Evolutionary conservation across 2,888 invertebrate species (phyloP).

Genomic region (Rhagonycha fulva): DNA sequence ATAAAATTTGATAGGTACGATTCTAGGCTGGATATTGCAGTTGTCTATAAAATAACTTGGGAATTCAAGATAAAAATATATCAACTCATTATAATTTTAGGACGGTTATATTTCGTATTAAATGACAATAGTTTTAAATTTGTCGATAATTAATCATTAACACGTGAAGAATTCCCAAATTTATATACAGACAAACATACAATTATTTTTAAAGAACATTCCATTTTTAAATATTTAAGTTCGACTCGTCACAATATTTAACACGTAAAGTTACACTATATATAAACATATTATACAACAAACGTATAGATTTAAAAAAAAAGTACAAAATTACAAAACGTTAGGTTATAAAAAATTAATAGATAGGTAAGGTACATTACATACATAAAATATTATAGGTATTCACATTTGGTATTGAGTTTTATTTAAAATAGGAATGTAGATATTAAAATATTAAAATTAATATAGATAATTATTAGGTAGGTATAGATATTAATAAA

Average conservation of each 20-base stretch:
- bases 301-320: neutral
- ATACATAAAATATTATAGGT: neutral
- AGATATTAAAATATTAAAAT: neutral
- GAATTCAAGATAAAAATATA: constrained; percentile 32
- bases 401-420: neutral
- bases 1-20: constrained; percentile 1
- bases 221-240: constrained; percentile 15
- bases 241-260: constrained; percentile 10
- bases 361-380: neutral
- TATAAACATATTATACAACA: neutral
- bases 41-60: constrained; percentile 39
- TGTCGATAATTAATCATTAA: constrained; percentile 23
- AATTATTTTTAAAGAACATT: constrained; percentile 15
- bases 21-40: constrained; percentile 29
- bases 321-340: neutral
- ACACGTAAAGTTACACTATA: neutral
- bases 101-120: constrained; percentile 54
- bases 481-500: neutral
- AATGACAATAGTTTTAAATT: constrained; percentile 30
- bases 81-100: constrained; percentile 36
- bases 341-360: neutral
- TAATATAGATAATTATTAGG: neutral
- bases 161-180: constrained; percentile 39
- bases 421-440: neutral
- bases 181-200: constrained; percentile 42